Evolutionary conservation across 2,888 invertebrate genomes (phyloP), one percentile per base, ranked within the genome.

Genomic region (Tetranychus truncatus): DNA sequence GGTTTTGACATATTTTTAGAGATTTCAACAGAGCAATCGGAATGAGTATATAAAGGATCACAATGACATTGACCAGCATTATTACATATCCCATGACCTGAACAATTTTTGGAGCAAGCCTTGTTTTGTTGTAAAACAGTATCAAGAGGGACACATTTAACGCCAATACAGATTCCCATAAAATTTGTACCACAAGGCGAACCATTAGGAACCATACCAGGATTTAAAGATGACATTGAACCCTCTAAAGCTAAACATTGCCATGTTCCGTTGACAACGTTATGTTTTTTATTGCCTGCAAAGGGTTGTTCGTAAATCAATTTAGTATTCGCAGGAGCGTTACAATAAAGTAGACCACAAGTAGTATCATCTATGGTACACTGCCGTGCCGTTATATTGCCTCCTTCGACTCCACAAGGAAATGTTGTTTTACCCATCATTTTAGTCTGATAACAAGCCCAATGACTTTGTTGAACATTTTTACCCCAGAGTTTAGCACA

Each of bases 271-370:
- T 90, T 78, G 94, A 88, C 3, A 92, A 95, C 0, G 7, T 15
- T 55, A 7, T 55, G 55, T 15, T 9, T 55, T 55, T 9, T 55
- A 55, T 6, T 55, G 2, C 55, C 9, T 0, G 55, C 55, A 55
- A 34, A 34, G 34, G 34, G 34, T 34, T 34, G 4, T 34, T 95
- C 94, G 90, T 94, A 92, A 15, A 95, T 95, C 83, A 93, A 95
- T 82, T 94, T 92, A 6, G 97, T 85, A 44, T 91, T 87, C 82
- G 97, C 97, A 72, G 71, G 74, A 44, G 66, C 55, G 82, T 96
- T 95, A 82, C 99, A 99, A 83, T 97, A 96, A 74, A 99, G 85
- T 87, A 95, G 89, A 6, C 97, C 97, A 84, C 97, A 97, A 77
- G 88, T 83, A 0, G 89, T 86, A 83, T 95, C 87, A 85, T 84